Percentiles rank a stretch among this genome's conserved stretches.
phyloP scores from a whole-genome alignment of 2,888 invertebrate species.

The Heliconius sara region DNA sequence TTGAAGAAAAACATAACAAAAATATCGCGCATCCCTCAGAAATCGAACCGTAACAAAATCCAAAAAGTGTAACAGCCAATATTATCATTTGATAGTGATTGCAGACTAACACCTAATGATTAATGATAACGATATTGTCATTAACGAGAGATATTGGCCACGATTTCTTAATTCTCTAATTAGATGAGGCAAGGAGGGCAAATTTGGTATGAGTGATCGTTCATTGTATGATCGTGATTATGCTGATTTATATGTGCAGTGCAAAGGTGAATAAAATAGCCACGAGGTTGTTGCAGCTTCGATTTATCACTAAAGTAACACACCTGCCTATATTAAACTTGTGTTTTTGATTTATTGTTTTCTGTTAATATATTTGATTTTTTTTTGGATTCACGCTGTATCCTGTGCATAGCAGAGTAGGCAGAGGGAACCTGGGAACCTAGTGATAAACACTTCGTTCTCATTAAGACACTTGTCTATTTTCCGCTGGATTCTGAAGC shows the following conservation, averaged over 20 bases:
- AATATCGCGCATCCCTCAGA: slow-evolving; percentile 49
- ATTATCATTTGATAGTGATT: slow-evolving; percentile 74
- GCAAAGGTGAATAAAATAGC: slow-evolving; percentile 12
- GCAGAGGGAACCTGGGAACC: no score
- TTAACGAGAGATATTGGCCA: slow-evolving; percentile 72
- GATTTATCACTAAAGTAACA: slow-evolving; percentile 4
- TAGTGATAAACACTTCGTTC: no score
- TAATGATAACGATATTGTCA: slow-evolving; percentile 81
- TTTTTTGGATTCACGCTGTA: no score
- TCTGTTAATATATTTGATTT: not conserved
- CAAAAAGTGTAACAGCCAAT: slow-evolving; percentile 72
- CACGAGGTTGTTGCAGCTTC: not conserved
- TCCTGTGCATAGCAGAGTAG: no score
- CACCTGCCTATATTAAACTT: slow-evolving; percentile 10
- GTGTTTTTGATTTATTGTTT: not conserved
- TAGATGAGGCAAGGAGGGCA: slow-evolving; percentile 68
- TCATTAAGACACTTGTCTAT: no score
- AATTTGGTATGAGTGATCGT: slow-evolving; percentile 61
- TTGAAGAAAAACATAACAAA: not conserved
- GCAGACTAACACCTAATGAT: slow-evolving; percentile 77
- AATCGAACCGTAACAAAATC: slow-evolving; percentile 45
- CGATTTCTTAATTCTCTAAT: slow-evolving; percentile 82
- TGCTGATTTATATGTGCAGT: slow-evolving; percentile 34
- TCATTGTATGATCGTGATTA: slow-evolving; percentile 39
- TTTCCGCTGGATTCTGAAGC: no score